phyloP scores from a whole-genome alignment of 2,797 vertebrate genomes.

The Coluber constrictor region DNA sequence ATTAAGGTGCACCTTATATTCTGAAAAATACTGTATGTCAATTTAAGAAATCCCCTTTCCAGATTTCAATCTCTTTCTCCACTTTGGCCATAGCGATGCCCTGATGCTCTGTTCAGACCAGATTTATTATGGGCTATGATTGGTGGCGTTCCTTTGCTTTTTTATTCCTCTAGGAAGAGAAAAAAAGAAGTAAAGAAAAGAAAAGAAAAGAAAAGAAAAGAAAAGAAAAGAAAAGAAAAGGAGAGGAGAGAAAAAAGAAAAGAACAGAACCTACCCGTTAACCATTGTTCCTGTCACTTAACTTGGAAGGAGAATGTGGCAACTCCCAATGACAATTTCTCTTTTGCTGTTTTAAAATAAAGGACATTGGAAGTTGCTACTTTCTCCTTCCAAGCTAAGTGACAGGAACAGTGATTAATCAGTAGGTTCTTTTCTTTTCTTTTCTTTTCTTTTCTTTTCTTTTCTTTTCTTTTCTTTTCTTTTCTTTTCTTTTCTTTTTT shows the following conservation, averaged over 20 bases:
- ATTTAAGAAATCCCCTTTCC: neutral
- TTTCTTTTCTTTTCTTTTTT: too few relatives aligned
- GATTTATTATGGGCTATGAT: neutral
- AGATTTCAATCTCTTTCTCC: neutral
- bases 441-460: too few relatives aligned
- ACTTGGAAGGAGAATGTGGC: neutral
- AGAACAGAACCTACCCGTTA: neutral
- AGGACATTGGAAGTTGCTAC: neutral
- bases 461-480: too few relatives aligned
- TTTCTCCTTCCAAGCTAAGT: neutral
- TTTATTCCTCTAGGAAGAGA: neutral
- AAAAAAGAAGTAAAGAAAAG: neutral
- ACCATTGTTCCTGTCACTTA: neutral
- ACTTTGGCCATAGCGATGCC: neutral
- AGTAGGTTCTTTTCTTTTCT: neutral
- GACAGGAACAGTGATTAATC: neutral
- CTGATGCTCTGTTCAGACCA: neutral
- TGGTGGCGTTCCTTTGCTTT: neutral
- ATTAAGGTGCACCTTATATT: too few relatives aligned
- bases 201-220: neutral
- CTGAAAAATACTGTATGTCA: neutral
- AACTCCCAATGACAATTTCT: neutral
- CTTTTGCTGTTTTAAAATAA: neutral
- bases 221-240: too few relatives aligned
- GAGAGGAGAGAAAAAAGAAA: neutral